phyloP scores from a whole-genome alignment of 2,888 invertebrate genomes.

The Andricus quercusramuli region DNA sequence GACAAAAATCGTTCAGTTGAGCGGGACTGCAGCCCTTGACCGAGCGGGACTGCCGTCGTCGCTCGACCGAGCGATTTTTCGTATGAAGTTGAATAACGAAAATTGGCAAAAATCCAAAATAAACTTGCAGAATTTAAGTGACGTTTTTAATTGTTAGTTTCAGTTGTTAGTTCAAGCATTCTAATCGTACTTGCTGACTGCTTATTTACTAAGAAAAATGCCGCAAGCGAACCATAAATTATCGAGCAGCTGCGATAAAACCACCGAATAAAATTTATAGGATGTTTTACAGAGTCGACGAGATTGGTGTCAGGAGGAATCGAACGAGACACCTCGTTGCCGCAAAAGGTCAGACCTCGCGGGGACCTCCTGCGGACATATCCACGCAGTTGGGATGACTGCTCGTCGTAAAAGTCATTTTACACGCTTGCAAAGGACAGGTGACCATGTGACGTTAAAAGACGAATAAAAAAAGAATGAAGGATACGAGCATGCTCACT shows the following conservation, averaged over 20 bases:
- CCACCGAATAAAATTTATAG: constrained; percentile 75
- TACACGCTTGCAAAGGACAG: constrained; percentile 71
- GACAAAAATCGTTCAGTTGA: too few species aligned
- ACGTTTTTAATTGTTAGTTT: too few species aligned
- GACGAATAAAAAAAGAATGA: constrained; percentile 23
- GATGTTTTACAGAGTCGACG: constrained; percentile 74
- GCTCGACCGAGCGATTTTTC: too few species aligned
- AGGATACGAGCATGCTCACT: constrained; percentile 8
- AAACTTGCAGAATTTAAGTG: too few species aligned
- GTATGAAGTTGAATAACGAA: too few species aligned
- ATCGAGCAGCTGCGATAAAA: constrained; percentile 68
- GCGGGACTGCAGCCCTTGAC: too few species aligned
- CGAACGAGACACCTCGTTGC: constrained; percentile 75
- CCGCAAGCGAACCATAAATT: constrained; percentile 68
- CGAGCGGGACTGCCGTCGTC: too few species aligned
- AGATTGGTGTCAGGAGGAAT: constrained; percentile 75
- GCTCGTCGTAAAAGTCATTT: constrained; percentile 76
- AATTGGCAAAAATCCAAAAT: too few species aligned
- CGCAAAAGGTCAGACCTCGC: constrained; percentile 63
- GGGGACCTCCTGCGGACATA: constrained; percentile 71
- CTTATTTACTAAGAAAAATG: constrained; percentile 44
- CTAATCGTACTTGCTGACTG: background rate
- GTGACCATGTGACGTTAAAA: constrained; percentile 63
- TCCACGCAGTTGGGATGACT: constrained; percentile 65
- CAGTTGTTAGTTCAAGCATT: background rate